Conservation (phyloP, 1,140 invertebrate species). For the Polypedilum pembai region DNA sequence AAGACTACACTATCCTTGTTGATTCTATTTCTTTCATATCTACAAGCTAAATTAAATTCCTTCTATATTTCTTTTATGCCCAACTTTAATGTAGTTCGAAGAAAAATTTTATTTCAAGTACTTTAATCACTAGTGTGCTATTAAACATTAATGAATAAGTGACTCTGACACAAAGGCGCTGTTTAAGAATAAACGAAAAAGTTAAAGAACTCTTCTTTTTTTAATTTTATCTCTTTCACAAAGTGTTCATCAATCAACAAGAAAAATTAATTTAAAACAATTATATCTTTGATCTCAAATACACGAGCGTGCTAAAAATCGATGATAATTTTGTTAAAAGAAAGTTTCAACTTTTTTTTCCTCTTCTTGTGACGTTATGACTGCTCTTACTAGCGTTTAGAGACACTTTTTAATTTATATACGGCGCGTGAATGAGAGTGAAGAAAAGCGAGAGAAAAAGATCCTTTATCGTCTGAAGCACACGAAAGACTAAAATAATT, state of each 20-base stretch:
- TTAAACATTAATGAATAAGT: too few species aligned
- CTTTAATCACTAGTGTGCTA: too few species aligned
- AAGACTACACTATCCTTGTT: not conserved
- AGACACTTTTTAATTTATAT: not conserved
- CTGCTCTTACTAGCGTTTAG: not conserved
- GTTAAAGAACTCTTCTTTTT: too few species aligned
- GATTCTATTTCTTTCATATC: too few species aligned
- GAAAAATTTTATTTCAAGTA: too few species aligned
- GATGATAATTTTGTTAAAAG: not conserved
- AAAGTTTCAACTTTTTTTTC: too few species aligned
- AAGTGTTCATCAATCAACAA: slow-evolving; percentile 3
- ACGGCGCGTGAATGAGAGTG: not conserved
- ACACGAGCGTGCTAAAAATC: not conserved
- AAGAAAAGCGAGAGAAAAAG: not conserved
- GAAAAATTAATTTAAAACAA: not conserved
- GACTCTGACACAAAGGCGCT: too few species aligned
- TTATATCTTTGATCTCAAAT: not conserved
- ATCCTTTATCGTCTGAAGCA: slow-evolving; percentile 9
- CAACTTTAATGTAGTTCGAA: too few species aligned
- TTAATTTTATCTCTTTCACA: not conserved
- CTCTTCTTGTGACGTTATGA: too few species aligned
- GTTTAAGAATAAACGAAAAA: too few species aligned
- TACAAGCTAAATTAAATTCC: too few species aligned
- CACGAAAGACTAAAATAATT: slow-evolving; percentile 3
- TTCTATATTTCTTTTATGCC: too few species aligned